These are phyloP conservation scores for Anadara kagoshimensis DNA, from an alignment of 1,140 invertebrate species.

Conservation along the genomic window DNA sequence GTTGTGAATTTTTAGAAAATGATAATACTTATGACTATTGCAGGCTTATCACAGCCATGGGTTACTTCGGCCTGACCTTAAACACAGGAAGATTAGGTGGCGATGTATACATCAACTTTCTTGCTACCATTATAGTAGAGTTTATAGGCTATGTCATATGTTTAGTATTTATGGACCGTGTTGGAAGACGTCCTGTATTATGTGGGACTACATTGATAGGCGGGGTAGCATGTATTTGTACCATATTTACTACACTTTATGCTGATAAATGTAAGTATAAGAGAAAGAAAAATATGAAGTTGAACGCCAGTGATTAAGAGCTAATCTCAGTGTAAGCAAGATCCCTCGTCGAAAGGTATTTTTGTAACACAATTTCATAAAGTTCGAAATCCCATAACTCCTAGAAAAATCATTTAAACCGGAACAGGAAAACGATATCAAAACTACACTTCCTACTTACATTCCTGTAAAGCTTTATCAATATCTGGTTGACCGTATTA, in stretches of 20 bases:
- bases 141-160: constrained; percentile 77
- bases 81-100: constrained; percentile 39
- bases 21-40: neutral
- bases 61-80: constrained; percentile 75
- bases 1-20: too few relatives aligned
- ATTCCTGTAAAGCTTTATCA: too few relatives aligned
- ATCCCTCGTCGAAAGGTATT: too few relatives aligned
- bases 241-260: constrained; percentile 17
- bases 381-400: too few relatives aligned
- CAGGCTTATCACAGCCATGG: constrained; percentile 34
- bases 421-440: neutral
- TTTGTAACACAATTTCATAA: too few relatives aligned
- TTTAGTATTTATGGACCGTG: constrained; percentile 34
- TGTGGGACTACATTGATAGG: constrained; percentile 24
- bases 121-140: constrained; percentile 80
- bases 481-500: too few relatives aligned
- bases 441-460: neutral
- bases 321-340: too few relatives aligned
- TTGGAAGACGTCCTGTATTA: constrained; percentile 20
- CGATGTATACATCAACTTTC: constrained; percentile 56
- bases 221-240: constrained; percentile 29
- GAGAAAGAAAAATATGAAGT: too few relatives aligned
- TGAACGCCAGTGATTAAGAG: too few relatives aligned
- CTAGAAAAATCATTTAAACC: too few relatives aligned
- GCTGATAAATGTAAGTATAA: constrained; percentile 3